A percentile compares a stretch with the other conserved stretches of the same genome.
Conservation (phyloP, 2,888 invertebrate species). For the Leucoma salicis region DNA sequence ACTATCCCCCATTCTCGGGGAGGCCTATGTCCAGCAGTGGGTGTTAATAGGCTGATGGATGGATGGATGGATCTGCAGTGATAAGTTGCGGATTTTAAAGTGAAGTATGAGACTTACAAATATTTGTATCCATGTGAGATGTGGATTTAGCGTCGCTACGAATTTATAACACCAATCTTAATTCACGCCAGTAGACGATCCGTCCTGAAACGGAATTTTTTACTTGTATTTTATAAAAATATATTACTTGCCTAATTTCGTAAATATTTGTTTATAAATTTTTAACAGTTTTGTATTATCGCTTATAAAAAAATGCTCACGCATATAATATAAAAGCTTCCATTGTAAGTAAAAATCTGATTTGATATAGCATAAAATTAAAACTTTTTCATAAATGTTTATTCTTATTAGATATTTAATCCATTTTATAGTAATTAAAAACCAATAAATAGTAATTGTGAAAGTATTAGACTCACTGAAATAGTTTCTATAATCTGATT, state of each 20-base stretch:
- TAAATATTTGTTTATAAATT: conserved; percentile 10
- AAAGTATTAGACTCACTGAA: no score
- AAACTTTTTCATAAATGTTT: no score
- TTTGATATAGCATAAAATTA: no score
- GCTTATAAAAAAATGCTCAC: not conserved
- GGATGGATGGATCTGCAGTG: no score
- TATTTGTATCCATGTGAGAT: not conserved
- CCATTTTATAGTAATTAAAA: no score
- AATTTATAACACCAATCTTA: conserved; percentile 66
- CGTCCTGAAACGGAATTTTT: conserved; percentile 67
- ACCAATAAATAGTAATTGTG: no score
- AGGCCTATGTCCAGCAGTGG: no score
- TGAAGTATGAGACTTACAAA: not conserved
- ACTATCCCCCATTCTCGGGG: no score
- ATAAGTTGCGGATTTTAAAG: no score
- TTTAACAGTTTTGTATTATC: not conserved
- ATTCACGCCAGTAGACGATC: conserved; percentile 61
- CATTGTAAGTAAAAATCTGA: not conserved
- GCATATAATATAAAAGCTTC: not conserved
- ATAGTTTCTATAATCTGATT: no score
- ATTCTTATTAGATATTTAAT: no score
- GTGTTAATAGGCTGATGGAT: no score
- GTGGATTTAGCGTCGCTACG: conserved; percentile 38
- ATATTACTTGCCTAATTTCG: conserved; percentile 11
- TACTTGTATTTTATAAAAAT: conserved; percentile 34